Evolutionary conservation across 2,888 invertebrate species (phyloP).

Genomic region (Hololepta plana): DNA sequence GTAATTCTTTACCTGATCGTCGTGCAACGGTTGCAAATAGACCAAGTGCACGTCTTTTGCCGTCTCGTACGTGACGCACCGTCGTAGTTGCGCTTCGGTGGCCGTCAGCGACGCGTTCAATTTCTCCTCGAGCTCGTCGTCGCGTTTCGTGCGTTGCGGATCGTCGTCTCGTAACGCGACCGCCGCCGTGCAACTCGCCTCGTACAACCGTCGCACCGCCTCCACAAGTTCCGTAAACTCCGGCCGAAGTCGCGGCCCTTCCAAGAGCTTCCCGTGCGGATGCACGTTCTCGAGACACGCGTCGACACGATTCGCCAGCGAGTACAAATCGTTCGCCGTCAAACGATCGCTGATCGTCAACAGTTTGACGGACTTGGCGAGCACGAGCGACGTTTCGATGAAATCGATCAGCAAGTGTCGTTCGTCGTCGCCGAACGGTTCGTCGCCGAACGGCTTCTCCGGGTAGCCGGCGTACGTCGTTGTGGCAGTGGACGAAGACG

Average conservation of each 20-base stretch:
- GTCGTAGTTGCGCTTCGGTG: slow-evolving; percentile 54
- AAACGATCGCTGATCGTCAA: slow-evolving; percentile 49
- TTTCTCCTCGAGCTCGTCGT: slow-evolving; percentile 50
- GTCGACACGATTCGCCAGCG: slow-evolving; percentile 54
- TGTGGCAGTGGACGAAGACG: no score
- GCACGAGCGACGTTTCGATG: slow-evolving; percentile 65
- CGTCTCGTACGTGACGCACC: slow-evolving; percentile 42
- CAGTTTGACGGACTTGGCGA: slow-evolving; percentile 67
- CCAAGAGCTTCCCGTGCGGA: slow-evolving; percentile 60
- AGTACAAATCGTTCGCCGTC: slow-evolving; percentile 57
- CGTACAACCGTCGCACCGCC: slow-evolving; percentile 44
- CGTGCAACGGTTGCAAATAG: slow-evolving; percentile 34
- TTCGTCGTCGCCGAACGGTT: slow-evolving; percentile 41
- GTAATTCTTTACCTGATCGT: slow-evolving; percentile 28
- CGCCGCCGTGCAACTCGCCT: slow-evolving; percentile 59
- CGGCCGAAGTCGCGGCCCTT: slow-evolving; percentile 29
- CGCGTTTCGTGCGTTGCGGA: slow-evolving; percentile 40
- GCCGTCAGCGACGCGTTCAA: slow-evolving; percentile 45
- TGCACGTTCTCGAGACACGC: slow-evolving; percentile 53
- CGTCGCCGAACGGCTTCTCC: slow-evolving; percentile 8
- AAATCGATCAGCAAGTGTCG: slow-evolving; percentile 53
- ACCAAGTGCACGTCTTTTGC: slow-evolving; percentile 35
- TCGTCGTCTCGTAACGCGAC: slow-evolving; percentile 49
- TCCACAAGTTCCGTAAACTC: slow-evolving; percentile 61
- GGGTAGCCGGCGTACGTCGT: slow-evolving; percentile 8